Evolutionary conservation across 2,113 vertebrate genomes (phyloP).

Genomic region (Megatriorchis doriae): DNA sequence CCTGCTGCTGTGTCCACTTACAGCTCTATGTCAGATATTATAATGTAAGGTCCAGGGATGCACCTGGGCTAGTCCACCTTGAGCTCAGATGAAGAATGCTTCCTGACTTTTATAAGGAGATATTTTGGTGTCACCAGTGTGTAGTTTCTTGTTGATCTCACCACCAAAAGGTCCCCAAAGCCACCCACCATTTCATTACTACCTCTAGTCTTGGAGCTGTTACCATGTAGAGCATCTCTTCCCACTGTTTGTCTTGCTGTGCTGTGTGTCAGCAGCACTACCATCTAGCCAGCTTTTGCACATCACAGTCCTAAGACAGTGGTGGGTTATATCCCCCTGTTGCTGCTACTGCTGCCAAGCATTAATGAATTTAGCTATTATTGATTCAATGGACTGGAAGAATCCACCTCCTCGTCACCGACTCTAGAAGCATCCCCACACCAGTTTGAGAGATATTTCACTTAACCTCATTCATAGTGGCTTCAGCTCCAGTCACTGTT

Average conservation of each 20-base stretch:
- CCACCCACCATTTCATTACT: background rate
- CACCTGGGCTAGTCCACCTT: background rate
- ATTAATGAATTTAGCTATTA: background rate
- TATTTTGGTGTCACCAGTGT: background rate
- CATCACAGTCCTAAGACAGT: background rate
- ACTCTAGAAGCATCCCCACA: background rate
- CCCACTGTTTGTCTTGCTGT: background rate
- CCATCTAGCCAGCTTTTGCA: background rate
- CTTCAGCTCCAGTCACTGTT: background rate
- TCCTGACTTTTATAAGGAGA: background rate
- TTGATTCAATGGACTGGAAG: background rate
- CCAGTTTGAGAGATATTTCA: background rate
- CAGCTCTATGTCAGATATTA: background rate
- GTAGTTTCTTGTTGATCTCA: background rate
- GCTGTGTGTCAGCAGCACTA: background rate
- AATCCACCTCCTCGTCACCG: background rate
- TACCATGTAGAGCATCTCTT: background rate
- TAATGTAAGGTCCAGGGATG: background rate
- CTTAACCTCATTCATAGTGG: background rate
- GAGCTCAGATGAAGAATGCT: background rate
- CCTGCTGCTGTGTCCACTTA: background rate
- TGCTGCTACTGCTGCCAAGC: background rate
- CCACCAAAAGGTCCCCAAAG: background rate
- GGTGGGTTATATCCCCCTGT: background rate
- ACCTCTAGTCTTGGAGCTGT: background rate